A percentile compares a stretch with the other conserved stretches of the same genome.
Evolutionary conservation across 2,113 vertebrate species (phyloP).

Genomic region (Cinclus mexicanus): DNA sequence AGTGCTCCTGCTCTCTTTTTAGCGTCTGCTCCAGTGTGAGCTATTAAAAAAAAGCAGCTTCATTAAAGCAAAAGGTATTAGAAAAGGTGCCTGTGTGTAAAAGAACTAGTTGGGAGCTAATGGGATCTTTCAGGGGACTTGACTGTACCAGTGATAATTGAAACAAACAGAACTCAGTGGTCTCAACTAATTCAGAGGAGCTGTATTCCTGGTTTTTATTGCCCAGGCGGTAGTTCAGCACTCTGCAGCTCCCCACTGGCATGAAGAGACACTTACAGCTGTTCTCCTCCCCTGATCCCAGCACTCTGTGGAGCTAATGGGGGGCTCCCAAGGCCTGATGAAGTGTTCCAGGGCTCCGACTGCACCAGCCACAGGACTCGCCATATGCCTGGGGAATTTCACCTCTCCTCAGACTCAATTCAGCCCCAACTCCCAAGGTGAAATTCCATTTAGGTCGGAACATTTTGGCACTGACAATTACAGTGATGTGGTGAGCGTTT

Average conservation of each 20-base stretch:
- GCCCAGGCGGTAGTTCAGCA: constrained; percentile 1
- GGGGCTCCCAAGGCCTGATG: constrained; percentile 20
- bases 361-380: not conserved
- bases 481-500: not conserved
- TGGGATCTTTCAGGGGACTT: constrained; percentile 12
- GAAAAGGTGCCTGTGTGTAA: not conserved
- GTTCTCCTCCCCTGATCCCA: constrained; percentile 12
- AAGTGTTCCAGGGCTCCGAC: not conserved
- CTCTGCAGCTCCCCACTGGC: constrained; percentile 24
- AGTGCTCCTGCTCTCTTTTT: not conserved
- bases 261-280: constrained; percentile 28
- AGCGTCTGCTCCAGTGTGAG: not conserved
- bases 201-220: not conserved
- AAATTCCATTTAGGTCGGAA: constrained; percentile 37
- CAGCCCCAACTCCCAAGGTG: constrained; percentile 46
- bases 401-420: not conserved
- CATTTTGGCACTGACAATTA: constrained; percentile 3
- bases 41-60: not conserved
- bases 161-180: constrained; percentile 54
- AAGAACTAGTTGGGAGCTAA: constrained; percentile 12
- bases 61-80: not conserved
- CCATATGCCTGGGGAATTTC: constrained; percentile 42
- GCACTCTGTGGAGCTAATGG: not conserved
- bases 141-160: constrained; percentile 28
- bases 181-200: not conserved